Evolutionary conservation across 2,888 invertebrate genomes (phyloP), one percentile per base, ranked within the genome.

Genomic region (Bugulina stolonifera): DNA sequence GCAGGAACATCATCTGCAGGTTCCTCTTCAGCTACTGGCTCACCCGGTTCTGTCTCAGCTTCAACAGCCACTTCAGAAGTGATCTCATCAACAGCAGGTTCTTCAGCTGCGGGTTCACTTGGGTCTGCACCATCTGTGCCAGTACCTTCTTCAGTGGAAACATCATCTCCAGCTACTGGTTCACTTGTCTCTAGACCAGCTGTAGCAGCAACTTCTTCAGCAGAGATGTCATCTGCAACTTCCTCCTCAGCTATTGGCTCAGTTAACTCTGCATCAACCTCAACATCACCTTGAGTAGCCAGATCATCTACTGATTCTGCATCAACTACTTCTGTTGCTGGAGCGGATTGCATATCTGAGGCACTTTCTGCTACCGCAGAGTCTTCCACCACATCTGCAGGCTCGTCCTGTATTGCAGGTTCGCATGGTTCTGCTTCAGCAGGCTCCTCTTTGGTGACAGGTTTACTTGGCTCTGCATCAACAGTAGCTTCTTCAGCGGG

Each of bases 1-100:
- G 52, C 18, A 52, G 10, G 52, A 52, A 18, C 5, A 18, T 5
- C 5, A 52, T 14, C 5, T 52, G 5, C 10, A 52, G 52, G 52
- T 18, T 52, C 79, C 71, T 89, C 88, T 71, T 89, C 89, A 64
- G 89, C 87, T 57, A 81, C 74, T 52, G 52, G 14, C 10, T 10
- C 14, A 52, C 52, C 22, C 14, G 22, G 14, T 52, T 22, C 52
- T 14, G 14, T 52, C 52, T 52, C 52, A 10, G 22, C 52, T 52
- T 14, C 52, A 52, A 22, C 52, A 14, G 22, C 52, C 52, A 52
- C 52, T 52, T 22, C 14, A 10, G 10, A 22, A 10, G 10, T 22
- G 22, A 52, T 22, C 10, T 10, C 22, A 14, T 52, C 52, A 22
- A 52, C 52, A 52, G 22, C 52, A 52, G 52, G 10, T 10, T 52